Base-by-base conservation (phyloP, 2,797 vertebrate genomes). In the Crypturellus tataupa region DNA sequence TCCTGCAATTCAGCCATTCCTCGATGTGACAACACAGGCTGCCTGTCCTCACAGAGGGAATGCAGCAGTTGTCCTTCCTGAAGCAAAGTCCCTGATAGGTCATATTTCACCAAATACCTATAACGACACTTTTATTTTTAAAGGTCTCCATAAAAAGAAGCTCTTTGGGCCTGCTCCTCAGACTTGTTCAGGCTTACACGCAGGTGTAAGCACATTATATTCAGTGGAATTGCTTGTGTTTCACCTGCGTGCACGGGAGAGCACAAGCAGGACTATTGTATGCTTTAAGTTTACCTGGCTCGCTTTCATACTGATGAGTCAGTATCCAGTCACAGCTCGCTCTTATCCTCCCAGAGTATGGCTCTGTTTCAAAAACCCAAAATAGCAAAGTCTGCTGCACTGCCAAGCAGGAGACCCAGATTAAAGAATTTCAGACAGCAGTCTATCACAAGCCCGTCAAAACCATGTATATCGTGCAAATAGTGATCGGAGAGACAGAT, bases 341-440 rank as follows among this genome's bases (percentile, higher is more conserved):
- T 95, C 84, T 83, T 65, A 93, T 93, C 80, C 85, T 96, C 89
- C 81, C 78, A 75, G 75, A 96, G 89, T 71, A 95, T 96, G 95
- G 94, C 93, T 96, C 87, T 1, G 77, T 96, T 97, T 97, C 96
- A 97, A 97, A 97, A 96, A 94, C 94, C 94, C 95, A 96, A 95
- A 97, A 96, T 94, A 97, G 96, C 91, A 94, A 96, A 96, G 91
- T 96, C 95, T 97, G 95, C 96, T 94, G 90, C 94, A 93, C 89
- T 97, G 96, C 96, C 95, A 96, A 95, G 81, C 95, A 96, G 95
- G 91, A 96, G 95, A 96, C 96, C 95, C 95, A 96, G 94, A 96
- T 97, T 97, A 97, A 94, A 95, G 93, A 89, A 92, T 97, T 97
- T 97, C 95, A 97, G 97, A 97, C 96, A 97, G 96, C 96, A 96